Percentiles rank a stretch among this genome's conserved stretches.
Conservation (phyloP, 1,140 invertebrate species). For the Saccostrea cuccullata region DNA sequence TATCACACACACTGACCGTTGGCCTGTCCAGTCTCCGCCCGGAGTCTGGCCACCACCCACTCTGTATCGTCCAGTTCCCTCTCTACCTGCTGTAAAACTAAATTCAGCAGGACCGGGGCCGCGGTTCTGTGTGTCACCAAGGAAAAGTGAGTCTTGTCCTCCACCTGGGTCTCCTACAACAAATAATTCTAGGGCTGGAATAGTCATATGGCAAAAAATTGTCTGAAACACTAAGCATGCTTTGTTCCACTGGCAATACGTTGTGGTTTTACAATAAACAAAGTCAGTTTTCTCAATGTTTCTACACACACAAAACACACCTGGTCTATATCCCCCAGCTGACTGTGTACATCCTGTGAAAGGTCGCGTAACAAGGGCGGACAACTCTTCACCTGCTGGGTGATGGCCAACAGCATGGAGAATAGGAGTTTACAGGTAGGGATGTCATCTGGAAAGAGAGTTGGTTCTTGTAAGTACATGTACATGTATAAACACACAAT, state of each 20-base stretch:
- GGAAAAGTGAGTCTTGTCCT: conserved; percentile 72
- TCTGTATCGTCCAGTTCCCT: conserved; percentile 75
- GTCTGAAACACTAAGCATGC: too few species aligned
- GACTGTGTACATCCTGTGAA: conserved; percentile 78
- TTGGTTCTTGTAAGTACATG: too few species aligned
- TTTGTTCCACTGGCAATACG: too few species aligned
- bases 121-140: conserved; percentile 70
- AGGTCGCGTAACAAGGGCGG: conserved; percentile 73
- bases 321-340: conserved; percentile 78
- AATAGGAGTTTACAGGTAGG: conserved; percentile 74
- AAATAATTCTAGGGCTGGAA: background rate
- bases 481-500: too few species aligned
- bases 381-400: conserved; percentile 70
- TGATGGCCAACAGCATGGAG: conserved; percentile 70
- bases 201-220: too few species aligned
- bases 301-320: conserved; percentile 53
- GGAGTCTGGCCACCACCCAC: conserved; percentile 74
- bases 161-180: conserved; percentile 73
- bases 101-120: conserved; percentile 66
- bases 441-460: conserved; percentile 69
- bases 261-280: too few species aligned
- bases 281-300: background rate
- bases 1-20: background rate
- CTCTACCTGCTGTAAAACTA: conserved; percentile 71
- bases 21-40: conserved; percentile 60